Evolutionary conservation across 2,797 vertebrate species (phyloP), one percentile per base, ranked within the genome.

Genomic region (Lutjanus argentimaculatus): DNA sequence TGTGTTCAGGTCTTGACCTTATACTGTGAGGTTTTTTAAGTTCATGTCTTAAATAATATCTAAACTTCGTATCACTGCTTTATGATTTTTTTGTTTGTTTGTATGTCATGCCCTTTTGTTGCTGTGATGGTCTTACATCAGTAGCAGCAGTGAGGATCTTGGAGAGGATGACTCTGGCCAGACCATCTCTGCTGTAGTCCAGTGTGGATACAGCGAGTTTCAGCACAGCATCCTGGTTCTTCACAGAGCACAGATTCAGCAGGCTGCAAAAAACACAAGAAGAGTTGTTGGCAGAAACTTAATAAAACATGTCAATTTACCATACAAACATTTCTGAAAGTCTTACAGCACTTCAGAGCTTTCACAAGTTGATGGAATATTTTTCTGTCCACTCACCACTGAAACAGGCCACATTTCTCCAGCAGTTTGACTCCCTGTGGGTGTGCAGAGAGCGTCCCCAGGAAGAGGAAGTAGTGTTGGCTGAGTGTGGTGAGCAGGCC

Each of bases 361-460:
- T 21, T 8, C 0, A 1, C 3, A 8, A 2, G 15, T 7, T 8
- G 5, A 7, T 9, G 5, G 46, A 48, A 48, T 49, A 36, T 30
- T 79, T 40, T n/a, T 22, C 13, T 19, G 0, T 10, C 67, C 46
- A 91, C 97, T 96, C 85, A 99, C 98, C 98, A 99, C 85, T 99
- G 99, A 95, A 99, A 99, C 89, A 99, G 97, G 78, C 97, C 97
- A 93, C 98, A 99, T 95, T 99, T 99, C 96, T 99, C 98, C 86
- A 99, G 95, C 96, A 98, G 97, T 96, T 99, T 99, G 86, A 99
- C 97, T 79, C 98, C 98, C 77, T 97, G 96, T 21, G 97, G 97
- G 85, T 99, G 96, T 75, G 98, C 97, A 78, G 98, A 99, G 48
- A 99, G 97, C 13, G 98, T 97, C 88, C 98, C 98, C 84, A 99